These are phyloP conservation scores for Sepiola atlantica DNA, from an alignment of 2,888 invertebrate species.

Conservation along the genomic window DNA sequence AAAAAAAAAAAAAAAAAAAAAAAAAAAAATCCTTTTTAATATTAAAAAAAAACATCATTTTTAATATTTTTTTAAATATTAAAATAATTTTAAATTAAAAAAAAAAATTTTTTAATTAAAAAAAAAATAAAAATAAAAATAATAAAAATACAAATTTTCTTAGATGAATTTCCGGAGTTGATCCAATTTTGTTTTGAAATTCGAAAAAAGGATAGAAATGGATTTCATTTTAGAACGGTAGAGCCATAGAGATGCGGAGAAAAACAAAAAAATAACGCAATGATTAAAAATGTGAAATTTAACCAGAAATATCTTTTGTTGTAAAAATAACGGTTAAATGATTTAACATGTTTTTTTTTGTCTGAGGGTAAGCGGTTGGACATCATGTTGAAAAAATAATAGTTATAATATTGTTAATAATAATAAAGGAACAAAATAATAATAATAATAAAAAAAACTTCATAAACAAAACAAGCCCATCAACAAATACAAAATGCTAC, in stretches of 20 bases:
- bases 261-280: not conserved
- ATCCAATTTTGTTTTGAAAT: constrained; percentile 32
- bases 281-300: not conserved
- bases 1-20: not conserved
- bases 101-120: too few relatives aligned
- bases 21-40: too few relatives aligned
- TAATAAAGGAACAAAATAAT: not conserved
- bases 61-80: not conserved
- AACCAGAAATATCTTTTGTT: not conserved
- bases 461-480: not conserved
- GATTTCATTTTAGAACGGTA: not conserved
- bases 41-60: too few relatives aligned
- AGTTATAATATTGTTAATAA: not conserved
- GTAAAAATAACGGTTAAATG: not conserved
- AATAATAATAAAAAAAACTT: too few relatives aligned
- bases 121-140: too few relatives aligned
- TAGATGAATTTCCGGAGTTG: not conserved
- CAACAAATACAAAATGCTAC: not conserved
- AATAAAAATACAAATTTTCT: not conserved
- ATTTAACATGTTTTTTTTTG: not conserved
- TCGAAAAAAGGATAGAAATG: not conserved
- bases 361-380: not conserved
- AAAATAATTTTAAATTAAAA: too few relatives aligned
- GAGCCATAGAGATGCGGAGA: not conserved
- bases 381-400: not conserved